Conservation (phyloP, 2,797 vertebrate genomes). For the Malacoctenus gilli region DNA sequence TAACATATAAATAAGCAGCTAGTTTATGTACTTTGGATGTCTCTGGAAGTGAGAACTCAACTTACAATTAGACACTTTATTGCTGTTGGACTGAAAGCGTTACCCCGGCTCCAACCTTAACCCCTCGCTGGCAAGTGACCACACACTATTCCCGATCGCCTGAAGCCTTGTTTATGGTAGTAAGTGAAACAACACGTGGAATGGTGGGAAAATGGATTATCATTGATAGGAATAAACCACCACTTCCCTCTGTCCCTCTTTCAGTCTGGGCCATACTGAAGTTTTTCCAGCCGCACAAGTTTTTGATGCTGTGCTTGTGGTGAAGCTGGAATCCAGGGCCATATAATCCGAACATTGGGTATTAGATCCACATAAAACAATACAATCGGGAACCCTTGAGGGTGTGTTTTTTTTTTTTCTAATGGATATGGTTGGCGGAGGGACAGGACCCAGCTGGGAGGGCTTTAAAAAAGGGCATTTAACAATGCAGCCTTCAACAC, state of each 20-base stretch:
- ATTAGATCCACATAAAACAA: constrained; percentile 78
- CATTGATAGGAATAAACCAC: constrained; percentile 60
- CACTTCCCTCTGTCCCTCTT: constrained; percentile 48
- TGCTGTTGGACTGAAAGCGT: constrained; percentile 37
- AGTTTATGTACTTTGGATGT: constrained; percentile 46
- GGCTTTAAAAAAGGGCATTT: constrained; percentile 67
- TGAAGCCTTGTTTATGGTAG: constrained; percentile 23
- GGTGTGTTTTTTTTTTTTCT: constrained; percentile 22
- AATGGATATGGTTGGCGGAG: constrained; percentile 65
- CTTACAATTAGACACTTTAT: constrained; percentile 46
- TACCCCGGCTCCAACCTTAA: constrained; percentile 15
- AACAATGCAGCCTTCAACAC: constrained; percentile 64
- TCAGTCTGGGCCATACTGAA: constrained; percentile 43
- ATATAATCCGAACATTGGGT: constrained; percentile 70
- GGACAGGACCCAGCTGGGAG: constrained; percentile 72
- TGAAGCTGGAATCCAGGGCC: constrained; percentile 55
- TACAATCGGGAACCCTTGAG: constrained; percentile 64
- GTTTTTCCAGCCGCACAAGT: constrained; percentile 70
- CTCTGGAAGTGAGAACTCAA: constrained; percentile 30
- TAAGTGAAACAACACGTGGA: constrained; percentile 39
- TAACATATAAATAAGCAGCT: constrained; percentile 32
- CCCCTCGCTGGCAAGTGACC: constrained; percentile 36
- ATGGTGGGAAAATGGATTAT: constrained; percentile 61
- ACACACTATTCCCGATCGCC: constrained; percentile 25
- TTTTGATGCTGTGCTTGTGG: constrained; percentile 55